Percentiles rank a stretch among this genome's conserved stretches.
These are phyloP conservation scores for Rhinichthys osculus DNA, from an alignment of 2,797 vertebrate species.

Conservation along the genomic window DNA sequence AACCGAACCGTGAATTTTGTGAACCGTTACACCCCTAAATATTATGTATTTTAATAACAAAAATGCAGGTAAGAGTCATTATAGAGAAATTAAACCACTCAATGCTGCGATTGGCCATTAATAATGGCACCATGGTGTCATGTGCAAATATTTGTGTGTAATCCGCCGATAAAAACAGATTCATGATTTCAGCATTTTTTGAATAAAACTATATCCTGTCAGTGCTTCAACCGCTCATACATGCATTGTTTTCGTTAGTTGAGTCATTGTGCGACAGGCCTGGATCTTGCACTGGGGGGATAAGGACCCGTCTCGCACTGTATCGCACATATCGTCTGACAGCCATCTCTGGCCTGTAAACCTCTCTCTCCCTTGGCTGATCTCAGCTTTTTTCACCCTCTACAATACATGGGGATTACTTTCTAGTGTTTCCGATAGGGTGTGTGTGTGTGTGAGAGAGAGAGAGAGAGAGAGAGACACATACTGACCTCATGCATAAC, in stretches of 20 bases:
- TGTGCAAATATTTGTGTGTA: background rate
- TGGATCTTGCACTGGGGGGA: conserved; percentile 28
- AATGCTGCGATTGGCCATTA: background rate
- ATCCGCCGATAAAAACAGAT: background rate
- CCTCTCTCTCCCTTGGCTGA: conserved; percentile 19
- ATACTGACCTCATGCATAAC: conserved; percentile 67
- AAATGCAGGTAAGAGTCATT: background rate
- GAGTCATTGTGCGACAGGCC: conserved; percentile 12
- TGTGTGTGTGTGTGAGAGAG: too few species aligned
- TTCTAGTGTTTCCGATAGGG: conserved; percentile 12
- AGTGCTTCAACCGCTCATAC: background rate
- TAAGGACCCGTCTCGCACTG: conserved; percentile 31
- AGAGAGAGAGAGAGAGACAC: background rate
- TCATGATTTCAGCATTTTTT: background rate
- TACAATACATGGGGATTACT: conserved; percentile 39
- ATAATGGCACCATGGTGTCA: background rate
- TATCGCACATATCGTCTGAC: conserved; percentile 35
- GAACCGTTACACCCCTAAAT: too few species aligned
- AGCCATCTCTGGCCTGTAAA: conserved; percentile 40
- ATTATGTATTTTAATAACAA: background rate
- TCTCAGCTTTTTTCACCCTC: conserved; percentile 18
- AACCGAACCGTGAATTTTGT: too few species aligned
- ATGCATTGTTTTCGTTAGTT: conserved; percentile 12
- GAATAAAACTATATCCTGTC: background rate
- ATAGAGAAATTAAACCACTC: background rate